Evolutionary conservation across 2,797 vertebrate species (phyloP).

Genomic region (Agapornis canus): DNA sequence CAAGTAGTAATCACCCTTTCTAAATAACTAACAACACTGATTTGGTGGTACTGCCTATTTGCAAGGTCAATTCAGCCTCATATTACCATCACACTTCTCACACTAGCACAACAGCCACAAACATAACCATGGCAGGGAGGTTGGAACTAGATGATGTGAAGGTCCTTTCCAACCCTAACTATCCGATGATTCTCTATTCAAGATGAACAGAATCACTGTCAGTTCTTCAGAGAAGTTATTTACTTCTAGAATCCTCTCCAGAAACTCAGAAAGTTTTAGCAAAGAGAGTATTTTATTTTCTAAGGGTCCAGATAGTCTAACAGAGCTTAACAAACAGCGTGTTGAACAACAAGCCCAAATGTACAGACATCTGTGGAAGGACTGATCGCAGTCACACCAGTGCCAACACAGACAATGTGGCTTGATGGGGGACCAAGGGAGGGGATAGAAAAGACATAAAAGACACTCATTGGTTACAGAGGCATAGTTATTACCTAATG

Average conservation of each 20-base stretch:
- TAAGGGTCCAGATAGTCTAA: background rate
- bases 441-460: background rate
- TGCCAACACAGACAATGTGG: background rate
- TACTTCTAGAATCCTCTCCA: background rate
- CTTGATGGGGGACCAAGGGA: background rate
- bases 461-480: constrained; percentile 26
- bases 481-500: constrained; percentile 45
- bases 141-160: background rate
- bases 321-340: background rate
- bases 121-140: background rate
- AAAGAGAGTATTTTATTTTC: background rate
- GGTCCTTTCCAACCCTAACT: background rate
- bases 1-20: background rate
- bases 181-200: background rate
- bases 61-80: background rate
- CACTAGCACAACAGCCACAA: rapidly evolving
- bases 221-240: background rate
- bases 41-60: background rate
- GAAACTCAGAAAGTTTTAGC: background rate
- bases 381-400: background rate
- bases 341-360: background rate
- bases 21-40: background rate
- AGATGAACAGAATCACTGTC: background rate
- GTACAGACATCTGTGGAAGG: background rate
- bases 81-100: background rate